phyloP scores from a whole-genome alignment of 2,888 invertebrate species.

The Lasius fuliginosus region DNA sequence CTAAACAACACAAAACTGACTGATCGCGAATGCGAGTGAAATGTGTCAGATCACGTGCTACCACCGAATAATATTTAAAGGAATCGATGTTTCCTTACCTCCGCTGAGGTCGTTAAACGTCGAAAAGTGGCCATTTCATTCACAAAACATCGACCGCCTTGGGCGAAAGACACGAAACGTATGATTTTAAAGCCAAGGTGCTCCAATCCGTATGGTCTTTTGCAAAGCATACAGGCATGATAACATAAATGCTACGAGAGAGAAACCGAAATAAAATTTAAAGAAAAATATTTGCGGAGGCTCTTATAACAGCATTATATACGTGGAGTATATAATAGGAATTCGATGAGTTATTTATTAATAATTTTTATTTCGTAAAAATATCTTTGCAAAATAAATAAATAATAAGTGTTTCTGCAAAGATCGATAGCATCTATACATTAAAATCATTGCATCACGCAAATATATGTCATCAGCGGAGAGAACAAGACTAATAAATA shows the following conservation, averaged over 20 bases:
- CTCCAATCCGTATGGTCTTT: constrained; percentile 18
- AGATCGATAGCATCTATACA: background rate
- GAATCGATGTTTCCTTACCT: constrained; percentile 24
- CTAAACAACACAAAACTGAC: background rate
- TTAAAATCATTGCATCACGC: background rate
- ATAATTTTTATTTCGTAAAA: background rate
- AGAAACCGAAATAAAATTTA: background rate
- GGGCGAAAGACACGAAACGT: constrained; percentile 59
- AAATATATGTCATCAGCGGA: background rate
- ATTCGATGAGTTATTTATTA: background rate
- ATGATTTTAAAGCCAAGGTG: constrained; percentile 63
- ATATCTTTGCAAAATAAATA: background rate
- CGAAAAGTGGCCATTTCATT: constrained; percentile 67
- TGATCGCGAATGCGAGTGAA: constrained; percentile 12
- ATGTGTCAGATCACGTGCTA: constrained; percentile 17
- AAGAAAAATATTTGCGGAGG: background rate
- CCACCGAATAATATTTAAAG: constrained; percentile 34
- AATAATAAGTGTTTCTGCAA: background rate
- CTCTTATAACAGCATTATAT: background rate
- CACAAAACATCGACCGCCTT: constrained; percentile 65
- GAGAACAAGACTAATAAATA: background rate
- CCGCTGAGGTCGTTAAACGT: constrained; percentile 66
- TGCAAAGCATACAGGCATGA: background rate
- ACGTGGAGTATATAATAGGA: background rate
- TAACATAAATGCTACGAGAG: constrained; percentile 2